phyloP scores from a whole-genome alignment of 2,797 vertebrate genomes.

The Hydrocynus forskahlii region DNA sequence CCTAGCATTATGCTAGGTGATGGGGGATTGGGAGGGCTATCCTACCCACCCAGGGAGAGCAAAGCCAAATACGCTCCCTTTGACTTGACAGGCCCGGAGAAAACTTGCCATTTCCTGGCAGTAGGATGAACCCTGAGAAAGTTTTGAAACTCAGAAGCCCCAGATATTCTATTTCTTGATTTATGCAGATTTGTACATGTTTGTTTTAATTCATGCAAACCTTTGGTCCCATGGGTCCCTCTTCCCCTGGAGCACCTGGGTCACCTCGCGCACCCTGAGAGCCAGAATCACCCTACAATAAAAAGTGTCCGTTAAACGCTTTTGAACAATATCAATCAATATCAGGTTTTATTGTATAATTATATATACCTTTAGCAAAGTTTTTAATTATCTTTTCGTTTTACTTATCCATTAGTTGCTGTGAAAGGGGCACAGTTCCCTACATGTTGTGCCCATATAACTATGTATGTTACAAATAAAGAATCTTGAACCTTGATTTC shows the following conservation, averaged over 20 bases:
- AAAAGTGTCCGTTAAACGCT: background rate
- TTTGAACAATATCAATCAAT: too few species aligned
- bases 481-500: too few species aligned
- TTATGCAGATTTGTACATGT: background rate
- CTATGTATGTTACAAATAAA: background rate
- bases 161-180: background rate
- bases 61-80: too few species aligned
- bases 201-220: conserved; percentile 56
- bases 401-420: too few species aligned
- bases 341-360: too few species aligned
- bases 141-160: background rate
- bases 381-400: background rate
- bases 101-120: background rate
- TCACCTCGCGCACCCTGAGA: conserved; percentile 73
- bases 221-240: conserved; percentile 79
- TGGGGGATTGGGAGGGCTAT: too few species aligned
- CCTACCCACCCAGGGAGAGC: too few species aligned
- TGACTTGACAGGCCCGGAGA: too few species aligned
- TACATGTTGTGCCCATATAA: too few species aligned
- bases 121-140: background rate
- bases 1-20: too few species aligned
- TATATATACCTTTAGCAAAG: background rate
- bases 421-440: too few species aligned
- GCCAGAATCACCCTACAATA: conserved; percentile 79
- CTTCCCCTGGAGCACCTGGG: conserved; percentile 76